Conservation (phyloP, 2,113 vertebrate genomes). For the Pseudorasbora parva region DNA sequence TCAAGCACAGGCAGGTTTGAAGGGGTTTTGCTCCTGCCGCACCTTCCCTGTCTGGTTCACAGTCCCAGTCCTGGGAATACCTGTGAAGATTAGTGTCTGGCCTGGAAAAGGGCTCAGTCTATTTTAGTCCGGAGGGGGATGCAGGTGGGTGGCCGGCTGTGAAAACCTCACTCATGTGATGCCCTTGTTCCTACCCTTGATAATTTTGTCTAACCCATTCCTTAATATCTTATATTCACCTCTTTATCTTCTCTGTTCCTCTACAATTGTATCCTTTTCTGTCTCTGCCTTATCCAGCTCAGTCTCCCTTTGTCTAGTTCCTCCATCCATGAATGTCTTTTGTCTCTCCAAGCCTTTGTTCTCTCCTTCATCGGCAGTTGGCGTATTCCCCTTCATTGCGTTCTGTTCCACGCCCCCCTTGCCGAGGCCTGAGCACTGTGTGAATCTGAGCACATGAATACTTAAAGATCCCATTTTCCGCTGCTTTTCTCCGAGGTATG, state of each 20-base stretch:
- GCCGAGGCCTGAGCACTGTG: slow-evolving; percentile 37
- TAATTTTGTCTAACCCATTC: background rate
- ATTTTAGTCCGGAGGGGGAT: slow-evolving; percentile 27
- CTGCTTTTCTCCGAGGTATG: slow-evolving; percentile 48
- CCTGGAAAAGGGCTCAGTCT: slow-evolving; percentile 47
- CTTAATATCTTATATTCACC: slow-evolving; percentile 17
- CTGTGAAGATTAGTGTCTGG: slow-evolving; percentile 54
- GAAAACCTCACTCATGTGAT: slow-evolving; percentile 14
- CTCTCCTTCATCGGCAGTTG: slow-evolving; percentile 26
- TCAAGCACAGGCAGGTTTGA: background rate
- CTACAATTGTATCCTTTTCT: background rate
- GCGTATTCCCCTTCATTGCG: background rate
- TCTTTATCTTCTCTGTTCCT: background rate
- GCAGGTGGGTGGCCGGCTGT: slow-evolving; percentile 16
- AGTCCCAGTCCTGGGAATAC: slow-evolving; percentile 44
- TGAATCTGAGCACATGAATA: slow-evolving; percentile 44
- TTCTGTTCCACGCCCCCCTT: background rate
- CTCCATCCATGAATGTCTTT: slow-evolving; percentile 26
- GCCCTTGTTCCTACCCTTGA: background rate
- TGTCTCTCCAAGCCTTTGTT: slow-evolving; percentile 46
- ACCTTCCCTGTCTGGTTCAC: slow-evolving; percentile 30
- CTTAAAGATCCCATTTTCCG: slow-evolving; percentile 56
- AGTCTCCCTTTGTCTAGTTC: slow-evolving; percentile 12
- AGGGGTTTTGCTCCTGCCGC: slow-evolving; percentile 26
- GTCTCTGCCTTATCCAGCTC: background rate